Conservation (phyloP, 1,140 invertebrate genomes). For the Camponotus floridanus region DNA sequence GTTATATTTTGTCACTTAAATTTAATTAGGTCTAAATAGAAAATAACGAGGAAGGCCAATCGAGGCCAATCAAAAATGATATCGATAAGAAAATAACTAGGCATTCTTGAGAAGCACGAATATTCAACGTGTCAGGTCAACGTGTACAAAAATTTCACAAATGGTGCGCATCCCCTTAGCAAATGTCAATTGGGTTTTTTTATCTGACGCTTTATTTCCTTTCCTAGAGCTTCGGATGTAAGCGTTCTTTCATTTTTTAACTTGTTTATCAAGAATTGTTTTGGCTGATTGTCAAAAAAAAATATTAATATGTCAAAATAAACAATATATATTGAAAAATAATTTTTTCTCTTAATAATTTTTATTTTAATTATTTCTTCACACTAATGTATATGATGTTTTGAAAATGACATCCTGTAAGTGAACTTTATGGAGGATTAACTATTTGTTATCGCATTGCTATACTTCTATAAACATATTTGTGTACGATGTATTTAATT, state of each 20-base stretch:
- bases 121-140: conserved; percentile 44
- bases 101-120: not conserved
- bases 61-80: not conserved
- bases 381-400: not conserved
- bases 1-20: not conserved
- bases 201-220: not conserved
- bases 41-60: not conserved
- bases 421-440: not conserved
- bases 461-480: not conserved
- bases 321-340: not conserved
- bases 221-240: not conserved
- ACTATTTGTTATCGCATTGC: not conserved
- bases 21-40: not conserved
- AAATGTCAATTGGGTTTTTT: not conserved
- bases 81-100: conserved; percentile 44
- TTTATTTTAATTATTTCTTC: not conserved
- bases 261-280: not conserved
- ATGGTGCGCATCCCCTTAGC: not conserved
- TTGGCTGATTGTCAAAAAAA: not conserved
- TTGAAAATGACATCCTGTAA: not conserved
- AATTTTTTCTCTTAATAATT: not conserved
- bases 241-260: not conserved
- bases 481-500: not conserved
- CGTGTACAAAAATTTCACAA: conserved; percentile 32
- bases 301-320: not conserved